Conservation (phyloP, 2,888 invertebrate genomes). For the Nebria brevicollis region DNA sequence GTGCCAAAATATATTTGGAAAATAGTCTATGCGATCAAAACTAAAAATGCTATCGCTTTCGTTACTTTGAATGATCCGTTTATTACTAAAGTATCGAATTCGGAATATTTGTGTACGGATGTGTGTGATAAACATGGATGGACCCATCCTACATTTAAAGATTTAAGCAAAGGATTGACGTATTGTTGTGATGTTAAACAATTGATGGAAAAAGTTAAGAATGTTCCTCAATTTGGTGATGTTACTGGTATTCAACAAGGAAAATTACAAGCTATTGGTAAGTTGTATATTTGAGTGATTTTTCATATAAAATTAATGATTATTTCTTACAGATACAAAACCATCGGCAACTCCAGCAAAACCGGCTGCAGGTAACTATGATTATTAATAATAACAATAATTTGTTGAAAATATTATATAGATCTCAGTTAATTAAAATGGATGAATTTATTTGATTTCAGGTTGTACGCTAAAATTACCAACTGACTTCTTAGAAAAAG, state of each 20-base stretch:
- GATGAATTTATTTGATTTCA: neutral
- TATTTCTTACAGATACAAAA: neutral
- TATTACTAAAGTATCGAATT: slow-evolving; percentile 51
- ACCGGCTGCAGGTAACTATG: slow-evolving; percentile 28
- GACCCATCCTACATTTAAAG: slow-evolving; percentile 53
- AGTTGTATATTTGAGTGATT: neutral
- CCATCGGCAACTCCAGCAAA: slow-evolving; percentile 7
- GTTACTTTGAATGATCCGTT: slow-evolving; percentile 67
- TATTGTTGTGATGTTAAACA: slow-evolving; percentile 60
- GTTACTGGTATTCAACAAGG: slow-evolving; percentile 48
- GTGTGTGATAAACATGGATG: slow-evolving; percentile 60
- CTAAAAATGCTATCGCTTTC: slow-evolving; percentile 62
- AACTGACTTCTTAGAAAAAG: slow-evolving; percentile 33
- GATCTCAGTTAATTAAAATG: no score
- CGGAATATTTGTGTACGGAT: slow-evolving; percentile 59
- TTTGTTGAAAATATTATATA: neutral
- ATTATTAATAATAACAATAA: slow-evolving; percentile 3
- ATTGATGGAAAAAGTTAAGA: slow-evolving; percentile 28
- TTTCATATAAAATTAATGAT: neutral
- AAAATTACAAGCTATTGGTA: slow-evolving; percentile 4
- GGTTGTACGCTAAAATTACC: slow-evolving; percentile 28
- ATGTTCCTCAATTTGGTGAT: slow-evolving; percentile 44
- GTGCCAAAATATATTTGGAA: slow-evolving; percentile 65
- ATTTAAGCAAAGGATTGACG: slow-evolving; percentile 57
- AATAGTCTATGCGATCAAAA: slow-evolving; percentile 60